Conservation (phyloP, 2,797 vertebrate genomes). For the Gymnoscopelus braueri region DNA sequence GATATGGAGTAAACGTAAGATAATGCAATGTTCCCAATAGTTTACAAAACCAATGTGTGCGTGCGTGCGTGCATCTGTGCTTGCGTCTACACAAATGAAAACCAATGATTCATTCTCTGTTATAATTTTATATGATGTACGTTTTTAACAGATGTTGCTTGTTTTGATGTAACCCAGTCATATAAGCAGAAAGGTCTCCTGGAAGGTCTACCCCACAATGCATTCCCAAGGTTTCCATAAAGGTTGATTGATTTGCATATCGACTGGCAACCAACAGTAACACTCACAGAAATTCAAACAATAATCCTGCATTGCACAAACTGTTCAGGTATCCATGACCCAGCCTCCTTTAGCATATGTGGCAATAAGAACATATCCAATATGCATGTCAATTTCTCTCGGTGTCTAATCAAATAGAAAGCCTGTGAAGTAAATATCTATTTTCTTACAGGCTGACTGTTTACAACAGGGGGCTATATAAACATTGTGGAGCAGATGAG, state of each 20-base stretch:
- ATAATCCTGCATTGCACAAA: slow-evolving; percentile 1
- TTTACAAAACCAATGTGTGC: too few relatives aligned
- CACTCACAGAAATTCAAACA: slow-evolving; percentile 24
- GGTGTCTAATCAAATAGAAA: slow-evolving; percentile 79
- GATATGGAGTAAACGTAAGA: too few relatives aligned
- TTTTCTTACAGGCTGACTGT: slow-evolving; percentile 69
- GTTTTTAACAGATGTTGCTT: too few relatives aligned
- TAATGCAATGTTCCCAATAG: too few relatives aligned
- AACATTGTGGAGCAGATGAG: slow-evolving; percentile 72
- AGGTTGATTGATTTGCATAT: slow-evolving; percentile 18
- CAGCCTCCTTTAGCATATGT: slow-evolving; percentile 55
- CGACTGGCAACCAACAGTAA: slow-evolving; percentile 16
- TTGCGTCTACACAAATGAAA: too few relatives aligned
- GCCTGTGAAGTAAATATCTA: slow-evolving; percentile 79
- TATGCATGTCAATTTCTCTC: slow-evolving; percentile 68
- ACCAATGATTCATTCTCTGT: too few relatives aligned
- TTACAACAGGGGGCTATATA: slow-evolving; percentile 74
- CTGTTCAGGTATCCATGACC: slow-evolving; percentile 41
- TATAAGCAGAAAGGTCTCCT: too few relatives aligned
- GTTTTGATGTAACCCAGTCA: too few relatives aligned
- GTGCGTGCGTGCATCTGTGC: too few relatives aligned
- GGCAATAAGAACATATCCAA: slow-evolving; percentile 61
- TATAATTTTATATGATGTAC: too few relatives aligned
- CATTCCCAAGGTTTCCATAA: too few relatives aligned
- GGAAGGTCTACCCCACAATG: too few relatives aligned